Percentiles rank a stretch among this genome's conserved stretches.
Evolutionary conservation across 2,113 vertebrate genomes (phyloP).

Genomic region (Aegypius monachus): DNA sequence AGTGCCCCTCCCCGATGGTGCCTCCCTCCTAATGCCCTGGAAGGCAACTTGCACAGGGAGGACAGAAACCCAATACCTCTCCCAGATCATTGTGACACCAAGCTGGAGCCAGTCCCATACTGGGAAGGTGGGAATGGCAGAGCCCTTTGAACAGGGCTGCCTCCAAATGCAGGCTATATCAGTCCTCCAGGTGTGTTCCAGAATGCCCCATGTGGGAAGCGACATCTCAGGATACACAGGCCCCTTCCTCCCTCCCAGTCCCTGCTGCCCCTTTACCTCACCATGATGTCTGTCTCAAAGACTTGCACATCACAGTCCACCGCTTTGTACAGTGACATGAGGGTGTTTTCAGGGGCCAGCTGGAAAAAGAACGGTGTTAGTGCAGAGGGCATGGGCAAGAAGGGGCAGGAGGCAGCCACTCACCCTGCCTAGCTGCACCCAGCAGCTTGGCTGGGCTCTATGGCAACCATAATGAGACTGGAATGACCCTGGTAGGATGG

Average conservation of each 20-base stretch:
- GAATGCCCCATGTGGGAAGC: background rate
- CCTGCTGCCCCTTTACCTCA: conserved; percentile 79
- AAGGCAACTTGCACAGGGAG: background rate
- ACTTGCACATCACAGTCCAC: conserved; percentile 76
- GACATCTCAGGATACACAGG: background rate
- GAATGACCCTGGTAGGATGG: background rate
- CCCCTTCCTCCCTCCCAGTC: background rate
- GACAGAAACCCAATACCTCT: background rate
- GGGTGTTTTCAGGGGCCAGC: conserved; percentile 94
- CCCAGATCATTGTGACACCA: background rate
- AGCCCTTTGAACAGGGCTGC: background rate
- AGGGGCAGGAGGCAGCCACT: background rate
- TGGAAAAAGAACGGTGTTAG: conserved; percentile 41
- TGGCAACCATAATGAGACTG: background rate
- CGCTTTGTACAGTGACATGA: conserved; percentile 87
- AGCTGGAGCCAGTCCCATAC: background rate
- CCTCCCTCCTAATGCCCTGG: background rate
- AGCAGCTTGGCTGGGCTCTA: background rate
- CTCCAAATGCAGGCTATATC: background rate
- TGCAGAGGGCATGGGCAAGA: background rate
- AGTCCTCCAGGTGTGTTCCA: background rate
- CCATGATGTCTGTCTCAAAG: conserved; percentile 90
- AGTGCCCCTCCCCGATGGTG: background rate
- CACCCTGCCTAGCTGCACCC: background rate
- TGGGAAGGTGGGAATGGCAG: background rate